Percentiles rank a stretch among this genome's conserved stretches.
These are phyloP conservation scores for Sarcoramphus papa DNA, from an alignment of 2,797 vertebrate genomes.

Conservation along the genomic window DNA sequence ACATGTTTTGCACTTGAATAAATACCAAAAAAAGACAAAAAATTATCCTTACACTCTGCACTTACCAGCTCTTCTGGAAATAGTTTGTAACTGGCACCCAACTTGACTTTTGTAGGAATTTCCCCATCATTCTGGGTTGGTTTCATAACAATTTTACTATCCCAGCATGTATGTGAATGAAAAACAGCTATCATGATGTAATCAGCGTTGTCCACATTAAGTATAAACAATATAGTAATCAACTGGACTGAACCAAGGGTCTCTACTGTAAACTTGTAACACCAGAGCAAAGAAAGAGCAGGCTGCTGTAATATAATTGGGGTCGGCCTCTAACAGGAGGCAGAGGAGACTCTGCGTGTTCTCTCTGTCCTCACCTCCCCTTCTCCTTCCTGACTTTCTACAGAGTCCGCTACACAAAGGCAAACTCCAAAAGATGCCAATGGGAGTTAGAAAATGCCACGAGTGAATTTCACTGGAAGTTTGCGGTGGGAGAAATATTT, in stretches of 20 bases:
- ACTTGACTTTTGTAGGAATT: constrained; percentile 45
- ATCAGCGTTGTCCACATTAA: neutral
- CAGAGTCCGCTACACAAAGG: neutral
- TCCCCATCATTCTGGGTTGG: constrained; percentile 4
- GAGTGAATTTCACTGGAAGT: neutral
- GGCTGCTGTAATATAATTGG: neutral
- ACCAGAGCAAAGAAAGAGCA: neutral
- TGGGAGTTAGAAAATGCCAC: neutral
- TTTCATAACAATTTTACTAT: constrained; percentile 29
- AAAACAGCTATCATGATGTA: neutral
- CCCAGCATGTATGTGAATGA: neutral
- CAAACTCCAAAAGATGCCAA: neutral
- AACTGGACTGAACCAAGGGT: neutral
- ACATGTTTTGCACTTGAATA: constrained; percentile 49
- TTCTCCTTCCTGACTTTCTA: neutral
- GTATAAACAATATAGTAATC: neutral
- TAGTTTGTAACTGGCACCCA: constrained; percentile 40
- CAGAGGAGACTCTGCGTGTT: neutral
- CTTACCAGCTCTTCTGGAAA: constrained; percentile 57
- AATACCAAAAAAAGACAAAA: constrained; percentile 35
- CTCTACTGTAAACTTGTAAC: neutral
- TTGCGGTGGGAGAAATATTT: neutral
- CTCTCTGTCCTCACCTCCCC: neutral
- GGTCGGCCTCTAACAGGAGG: neutral
- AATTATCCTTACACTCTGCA: neutral